Base-by-base conservation (phyloP, 1,140 invertebrate genomes). In the Drosophila varians region DNA sequence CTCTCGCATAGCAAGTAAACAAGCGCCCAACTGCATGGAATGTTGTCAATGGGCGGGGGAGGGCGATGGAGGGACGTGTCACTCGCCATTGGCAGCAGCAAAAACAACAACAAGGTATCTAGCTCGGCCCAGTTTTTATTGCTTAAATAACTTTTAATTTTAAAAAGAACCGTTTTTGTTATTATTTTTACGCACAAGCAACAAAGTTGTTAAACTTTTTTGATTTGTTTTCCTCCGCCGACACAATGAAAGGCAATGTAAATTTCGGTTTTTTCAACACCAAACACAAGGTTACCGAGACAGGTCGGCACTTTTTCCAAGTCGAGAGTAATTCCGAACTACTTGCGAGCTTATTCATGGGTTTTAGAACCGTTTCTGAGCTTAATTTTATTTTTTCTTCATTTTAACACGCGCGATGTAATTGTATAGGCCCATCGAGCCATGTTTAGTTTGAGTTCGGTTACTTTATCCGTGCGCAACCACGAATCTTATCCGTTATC, bases 361-460 rank as follows among this genome's bases (percentile, higher is more conserved):
- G 75, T 80, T 73, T 74, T 49, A 58, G 77, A 61, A 65, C 53
- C 61, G 18, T 28, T 45, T 68, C 64, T 57, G 55, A 49, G 55
- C 65, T 66, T 71, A 56, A 71, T 74, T 77, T 14, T 49, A 57
- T 70, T 61, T 71, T 76, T 46, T 80, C 57, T 86, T 66, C 76
- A 75, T 74, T 79, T 74, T 74, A 71, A 66, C 75, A 74, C 80
- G 75, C 75, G 80, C 72, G 74, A 69, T 86, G 76, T 84, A 84
- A 79, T 84, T 84, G 74, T 79, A 73, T 78, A 78, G 11, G 70
- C 74, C 80, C 21, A 21, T 21, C 21, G 21, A 21, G 21, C 21
- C 21, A 21, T 21, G 21, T 21, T 21, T 21, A 21, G 21, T 21
- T 21, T 21, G 21, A 21, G 4, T 21, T n/a, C n/a, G n/a, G 26